phyloP scores from a whole-genome alignment of 2,797 vertebrate genomes.

The Pangasius larnaudii region DNA sequence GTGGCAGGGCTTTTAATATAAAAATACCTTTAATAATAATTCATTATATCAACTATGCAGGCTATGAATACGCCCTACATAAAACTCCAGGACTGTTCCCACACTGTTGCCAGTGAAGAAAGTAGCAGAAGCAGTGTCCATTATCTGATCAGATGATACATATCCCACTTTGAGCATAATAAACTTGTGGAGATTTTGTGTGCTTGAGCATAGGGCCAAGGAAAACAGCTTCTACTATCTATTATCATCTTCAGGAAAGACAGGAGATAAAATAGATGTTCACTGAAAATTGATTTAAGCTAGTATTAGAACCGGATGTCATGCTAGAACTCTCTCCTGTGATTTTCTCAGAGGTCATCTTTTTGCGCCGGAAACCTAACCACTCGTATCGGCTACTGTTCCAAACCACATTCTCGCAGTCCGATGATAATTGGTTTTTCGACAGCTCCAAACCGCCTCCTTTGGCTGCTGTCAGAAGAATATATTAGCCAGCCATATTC shows the following conservation, averaged over 20 bases:
- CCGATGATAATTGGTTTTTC: slow-evolving; percentile 41
- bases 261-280: slow-evolving; percentile 32
- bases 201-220: slow-evolving; percentile 10
- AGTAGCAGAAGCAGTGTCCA: background rate
- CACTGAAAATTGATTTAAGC: slow-evolving; percentile 4
- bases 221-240: slow-evolving; percentile 22
- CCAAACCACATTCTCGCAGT: slow-evolving; percentile 29
- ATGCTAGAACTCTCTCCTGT: slow-evolving; percentile 19
- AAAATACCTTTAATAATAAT: background rate
- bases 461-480: slow-evolving; percentile 46
- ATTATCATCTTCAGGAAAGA: slow-evolving; percentile 37
- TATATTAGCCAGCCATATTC: slow-evolving; percentile 34
- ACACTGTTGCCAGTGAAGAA: background rate
- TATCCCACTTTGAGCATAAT: background rate
- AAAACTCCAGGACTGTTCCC: background rate
- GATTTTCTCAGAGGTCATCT: slow-evolving; percentile 26
- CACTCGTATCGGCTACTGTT: slow-evolving; percentile 11
- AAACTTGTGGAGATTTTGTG: background rate
- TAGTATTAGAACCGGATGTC: slow-evolving; percentile 5
- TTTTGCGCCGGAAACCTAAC: slow-evolving; percentile 23
- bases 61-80: background rate
- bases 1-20: background rate
- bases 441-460: slow-evolving; percentile 50
- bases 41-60: background rate
- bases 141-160: background rate